These are phyloP conservation scores for Camptogramma bilineatum DNA, from an alignment of 2,888 invertebrate species.

Conservation along the genomic window DNA sequence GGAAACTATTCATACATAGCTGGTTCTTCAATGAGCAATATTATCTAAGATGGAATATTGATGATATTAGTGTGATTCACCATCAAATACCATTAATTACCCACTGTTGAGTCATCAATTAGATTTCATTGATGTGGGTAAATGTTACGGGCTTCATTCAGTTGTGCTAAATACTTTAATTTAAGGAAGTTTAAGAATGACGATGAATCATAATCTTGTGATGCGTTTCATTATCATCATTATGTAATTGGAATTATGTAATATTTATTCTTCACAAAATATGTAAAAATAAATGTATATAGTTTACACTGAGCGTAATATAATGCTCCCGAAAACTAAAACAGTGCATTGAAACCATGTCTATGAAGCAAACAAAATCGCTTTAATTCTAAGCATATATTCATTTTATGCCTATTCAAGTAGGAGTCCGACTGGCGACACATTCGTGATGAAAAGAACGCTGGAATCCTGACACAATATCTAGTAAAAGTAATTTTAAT, in stretches of 20 bases:
- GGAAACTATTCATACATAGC: conserved; percentile 12
- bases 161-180: conserved; percentile 38
- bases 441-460: no score
- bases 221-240: neutral
- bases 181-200: conserved; percentile 32
- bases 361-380: no score
- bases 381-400: no score
- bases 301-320: no score
- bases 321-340: no score
- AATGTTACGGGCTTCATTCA: conserved; percentile 43
- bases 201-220: conserved; percentile 12
- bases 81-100: conserved; percentile 35
- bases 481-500: no score
- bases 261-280: conserved; percentile 16
- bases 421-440: no score
- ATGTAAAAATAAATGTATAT: neutral
- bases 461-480: no score
- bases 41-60: conserved; percentile 32
- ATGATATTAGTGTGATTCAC: conserved; percentile 40
- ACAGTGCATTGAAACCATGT: no score
- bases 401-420: no score
- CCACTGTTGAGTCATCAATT: conserved; percentile 45
- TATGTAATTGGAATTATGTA: conserved; percentile 25
- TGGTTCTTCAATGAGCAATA: conserved; percentile 24
- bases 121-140: conserved; percentile 43